A percentile compares a stretch with the other conserved stretches of the same genome.
Conservation (phyloP, 2,888 invertebrate species). For the Sepiola atlantica region DNA sequence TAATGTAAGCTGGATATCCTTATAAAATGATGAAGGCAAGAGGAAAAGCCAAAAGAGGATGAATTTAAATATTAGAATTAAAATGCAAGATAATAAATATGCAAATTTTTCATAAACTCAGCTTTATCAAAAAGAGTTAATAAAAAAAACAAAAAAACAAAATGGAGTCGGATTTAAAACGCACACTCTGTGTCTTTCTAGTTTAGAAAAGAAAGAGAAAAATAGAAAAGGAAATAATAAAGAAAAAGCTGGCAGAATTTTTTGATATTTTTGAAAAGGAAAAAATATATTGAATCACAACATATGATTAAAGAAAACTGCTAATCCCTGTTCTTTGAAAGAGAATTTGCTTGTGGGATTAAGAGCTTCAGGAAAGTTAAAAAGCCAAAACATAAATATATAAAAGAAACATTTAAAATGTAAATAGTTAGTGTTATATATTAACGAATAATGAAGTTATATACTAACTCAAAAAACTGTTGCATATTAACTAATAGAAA, state of each 20-base stretch:
- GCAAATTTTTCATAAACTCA: background rate
- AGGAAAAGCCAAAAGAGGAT: background rate
- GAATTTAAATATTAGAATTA: background rate
- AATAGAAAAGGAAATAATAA: background rate
- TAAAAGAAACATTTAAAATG: background rate
- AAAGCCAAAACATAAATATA: no score
- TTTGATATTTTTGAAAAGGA: background rate
- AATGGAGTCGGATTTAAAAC: background rate
- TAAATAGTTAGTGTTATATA: background rate
- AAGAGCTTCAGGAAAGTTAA: background rate
- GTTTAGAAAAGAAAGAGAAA: background rate
- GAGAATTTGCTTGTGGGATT: background rate
- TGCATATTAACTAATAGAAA: no score
- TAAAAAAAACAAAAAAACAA: background rate
- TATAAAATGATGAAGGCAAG: background rate
- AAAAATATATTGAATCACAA: background rate
- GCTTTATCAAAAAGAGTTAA: background rate
- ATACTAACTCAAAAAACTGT: no score
- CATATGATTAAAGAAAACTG: background rate
- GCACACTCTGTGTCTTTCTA: background rate
- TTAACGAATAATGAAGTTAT: no score
- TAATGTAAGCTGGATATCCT: background rate
- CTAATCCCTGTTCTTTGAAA: background rate
- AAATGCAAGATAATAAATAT: background rate
- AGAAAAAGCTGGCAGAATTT: no score